Evolutionary conservation across 2,888 invertebrate genomes (phyloP).

Genomic region (Liposcelis brunnea): DNA sequence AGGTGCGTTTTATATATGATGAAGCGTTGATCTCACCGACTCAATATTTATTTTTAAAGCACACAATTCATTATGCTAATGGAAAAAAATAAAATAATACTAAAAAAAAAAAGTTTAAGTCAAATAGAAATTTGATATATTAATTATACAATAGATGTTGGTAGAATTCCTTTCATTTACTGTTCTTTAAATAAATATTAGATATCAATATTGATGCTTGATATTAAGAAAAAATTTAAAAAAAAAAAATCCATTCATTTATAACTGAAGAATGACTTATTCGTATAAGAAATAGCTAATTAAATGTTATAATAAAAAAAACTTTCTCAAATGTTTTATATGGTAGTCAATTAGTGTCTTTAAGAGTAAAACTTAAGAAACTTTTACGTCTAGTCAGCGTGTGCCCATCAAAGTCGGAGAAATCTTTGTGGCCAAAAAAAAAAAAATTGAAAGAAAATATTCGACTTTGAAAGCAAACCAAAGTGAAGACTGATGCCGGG

Average conservation of each 20-base stretch:
- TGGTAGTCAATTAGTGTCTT: too few species aligned
- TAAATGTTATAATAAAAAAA: slow-evolving; percentile 1
- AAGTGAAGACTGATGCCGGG: too few species aligned
- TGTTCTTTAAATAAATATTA: too few species aligned
- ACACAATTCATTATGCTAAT: slow-evolving; percentile 4
- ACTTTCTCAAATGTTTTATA: too few species aligned
- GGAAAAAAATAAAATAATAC: not conserved
- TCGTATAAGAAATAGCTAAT: not conserved
- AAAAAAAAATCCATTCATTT: slow-evolving; percentile 1
- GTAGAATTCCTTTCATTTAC: not conserved
- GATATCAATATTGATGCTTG: not conserved
- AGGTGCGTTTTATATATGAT: too few species aligned
- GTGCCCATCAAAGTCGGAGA: too few species aligned
- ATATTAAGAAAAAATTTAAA: not conserved
- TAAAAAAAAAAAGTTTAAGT: slow-evolving; percentile 15
- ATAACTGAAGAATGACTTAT: not conserved
- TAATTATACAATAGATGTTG: slow-evolving; percentile 13
- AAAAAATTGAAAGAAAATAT: too few species aligned
- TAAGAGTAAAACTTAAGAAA: too few species aligned
- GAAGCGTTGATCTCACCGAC: too few species aligned
- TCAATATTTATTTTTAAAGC: slow-evolving; percentile 6
- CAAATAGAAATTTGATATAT: slow-evolving; percentile 16
- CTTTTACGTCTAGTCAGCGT: too few species aligned
- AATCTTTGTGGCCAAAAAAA: too few species aligned
- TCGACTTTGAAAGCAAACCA: too few species aligned